Evolutionary conservation across 1,140 invertebrate genomes (phyloP).

Genomic region (Brachionus rubens): DNA sequence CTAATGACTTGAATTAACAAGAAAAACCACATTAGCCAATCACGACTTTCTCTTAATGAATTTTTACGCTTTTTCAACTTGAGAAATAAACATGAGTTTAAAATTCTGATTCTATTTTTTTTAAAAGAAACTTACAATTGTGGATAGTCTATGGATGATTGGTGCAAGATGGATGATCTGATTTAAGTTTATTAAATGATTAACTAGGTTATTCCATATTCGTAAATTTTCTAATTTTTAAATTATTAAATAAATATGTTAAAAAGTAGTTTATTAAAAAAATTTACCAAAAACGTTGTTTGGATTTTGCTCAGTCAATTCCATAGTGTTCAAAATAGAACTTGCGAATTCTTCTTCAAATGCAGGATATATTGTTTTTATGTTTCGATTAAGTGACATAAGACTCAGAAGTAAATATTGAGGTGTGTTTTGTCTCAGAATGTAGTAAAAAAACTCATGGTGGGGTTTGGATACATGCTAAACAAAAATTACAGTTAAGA

Average conservation of each 20-base stretch:
- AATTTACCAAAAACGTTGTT: slow-evolving; percentile 7
- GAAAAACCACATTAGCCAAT: slow-evolving; percentile 46
- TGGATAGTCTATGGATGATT: not conserved
- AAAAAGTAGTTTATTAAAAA: not conserved
- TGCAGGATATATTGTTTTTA: not conserved
- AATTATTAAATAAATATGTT: not conserved
- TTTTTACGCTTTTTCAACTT: slow-evolving; percentile 6
- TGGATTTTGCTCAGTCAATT: slow-evolving; percentile 29
- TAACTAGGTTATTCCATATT: slow-evolving; percentile 43
- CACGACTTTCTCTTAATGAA: slow-evolving; percentile 20
- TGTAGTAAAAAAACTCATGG: slow-evolving; percentile 18
- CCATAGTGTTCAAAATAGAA: not conserved
- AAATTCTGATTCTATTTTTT: not conserved
- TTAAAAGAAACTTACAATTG: not conserved
- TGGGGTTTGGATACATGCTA: slow-evolving; percentile 39
- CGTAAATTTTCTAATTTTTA: slow-evolving; percentile 39
- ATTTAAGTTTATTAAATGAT: slow-evolving; percentile 8
- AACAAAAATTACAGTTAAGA: not conserved
- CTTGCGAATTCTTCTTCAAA: slow-evolving; percentile 26
- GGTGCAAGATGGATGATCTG: slow-evolving; percentile 16
- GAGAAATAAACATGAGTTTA: not conserved
- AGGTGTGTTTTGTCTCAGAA: slow-evolving; percentile 31
- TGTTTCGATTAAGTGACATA: slow-evolving; percentile 7
- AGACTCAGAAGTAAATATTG: slow-evolving; percentile 22
- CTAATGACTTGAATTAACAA: slow-evolving; percentile 1